Conservation (phyloP, 2,797 vertebrate genomes). For the Zonotrichia albicollis region DNA sequence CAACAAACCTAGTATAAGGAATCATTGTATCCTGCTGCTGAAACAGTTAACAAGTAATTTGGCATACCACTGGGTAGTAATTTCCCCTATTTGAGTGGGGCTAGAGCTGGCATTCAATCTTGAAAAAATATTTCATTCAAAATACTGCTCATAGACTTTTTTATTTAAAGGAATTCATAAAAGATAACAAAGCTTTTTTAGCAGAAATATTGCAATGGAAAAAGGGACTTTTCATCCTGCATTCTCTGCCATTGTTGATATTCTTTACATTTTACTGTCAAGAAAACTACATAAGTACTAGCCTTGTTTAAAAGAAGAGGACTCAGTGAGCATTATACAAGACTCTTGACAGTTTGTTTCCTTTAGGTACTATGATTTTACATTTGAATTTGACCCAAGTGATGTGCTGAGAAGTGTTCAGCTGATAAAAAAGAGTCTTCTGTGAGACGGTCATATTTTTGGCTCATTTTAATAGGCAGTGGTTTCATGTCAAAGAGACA, state of each 20-base stretch:
- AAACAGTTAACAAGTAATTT: conserved; percentile 65
- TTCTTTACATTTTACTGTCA: conserved; percentile 50
- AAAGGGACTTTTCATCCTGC: conserved; percentile 30
- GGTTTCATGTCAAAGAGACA: conserved; percentile 52
- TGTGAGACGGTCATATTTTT: conserved; percentile 53
- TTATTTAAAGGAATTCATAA: conserved; percentile 53
- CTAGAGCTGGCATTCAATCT: conserved; percentile 37
- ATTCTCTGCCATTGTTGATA: conserved; percentile 38
- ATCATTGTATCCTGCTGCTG: neutral
- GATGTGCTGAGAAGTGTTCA: conserved; percentile 2
- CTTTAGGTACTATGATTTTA: conserved; percentile 51
- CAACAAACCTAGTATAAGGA: neutral
- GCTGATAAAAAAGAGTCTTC: conserved; percentile 13
- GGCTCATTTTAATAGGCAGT: conserved; percentile 53
- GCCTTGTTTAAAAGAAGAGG: conserved; percentile 43
- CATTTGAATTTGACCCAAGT: conserved; percentile 55
- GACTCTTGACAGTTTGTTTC: conserved; percentile 55
- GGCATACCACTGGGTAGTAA: conserved; percentile 39
- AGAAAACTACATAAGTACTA: conserved; percentile 49
- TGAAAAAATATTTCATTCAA: conserved; percentile 57
- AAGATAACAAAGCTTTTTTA: conserved; percentile 38
- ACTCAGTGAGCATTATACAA: conserved; percentile 14
- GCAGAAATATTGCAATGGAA: conserved; percentile 33
- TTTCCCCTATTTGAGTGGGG: conserved; percentile 36
- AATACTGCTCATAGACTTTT: conserved; percentile 29